Conservation (phyloP, 1,140 invertebrate genomes). For the Fopius arisanus region DNA sequence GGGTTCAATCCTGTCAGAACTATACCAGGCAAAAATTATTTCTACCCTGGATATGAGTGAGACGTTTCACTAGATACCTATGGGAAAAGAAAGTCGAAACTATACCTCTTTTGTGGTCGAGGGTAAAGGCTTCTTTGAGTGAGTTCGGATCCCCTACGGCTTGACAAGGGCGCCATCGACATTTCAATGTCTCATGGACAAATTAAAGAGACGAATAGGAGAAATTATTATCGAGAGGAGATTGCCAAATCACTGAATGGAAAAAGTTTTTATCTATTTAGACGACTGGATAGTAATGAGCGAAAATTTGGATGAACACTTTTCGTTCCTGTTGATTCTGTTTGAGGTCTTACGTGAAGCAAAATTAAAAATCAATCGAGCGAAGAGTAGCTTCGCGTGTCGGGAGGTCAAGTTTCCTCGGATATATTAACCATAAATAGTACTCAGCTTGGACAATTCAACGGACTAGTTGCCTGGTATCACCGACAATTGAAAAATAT, state of each 20-base stretch:
- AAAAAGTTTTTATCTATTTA: neutral
- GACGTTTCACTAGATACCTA: slow-evolving; percentile 36
- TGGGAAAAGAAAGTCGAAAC: slow-evolving; percentile 22
- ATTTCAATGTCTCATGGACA: slow-evolving; percentile 28
- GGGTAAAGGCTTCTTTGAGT: slow-evolving; percentile 54
- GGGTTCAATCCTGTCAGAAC: neutral
- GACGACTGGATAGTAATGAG: neutral
- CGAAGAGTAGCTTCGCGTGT: no score
- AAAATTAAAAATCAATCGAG: no score
- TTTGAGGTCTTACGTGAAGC: no score
- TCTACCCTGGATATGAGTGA: slow-evolving; percentile 46
- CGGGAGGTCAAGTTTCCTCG: no score
- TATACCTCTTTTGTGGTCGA: slow-evolving; percentile 42
- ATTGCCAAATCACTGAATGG: neutral
- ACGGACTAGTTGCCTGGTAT: no score
- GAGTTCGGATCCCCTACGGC: slow-evolving; percentile 55
- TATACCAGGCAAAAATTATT: slow-evolving; percentile 38
- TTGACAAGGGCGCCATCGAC: slow-evolving; percentile 26
- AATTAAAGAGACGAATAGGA: neutral
- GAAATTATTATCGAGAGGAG: neutral
- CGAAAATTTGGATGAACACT: no score
- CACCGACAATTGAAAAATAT: no score
- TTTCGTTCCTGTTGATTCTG: no score
- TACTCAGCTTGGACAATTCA: no score
- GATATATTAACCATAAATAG: no score